Base-by-base conservation (phyloP, 2,888 invertebrate genomes). In the Lasioglossum figueresi region DNA sequence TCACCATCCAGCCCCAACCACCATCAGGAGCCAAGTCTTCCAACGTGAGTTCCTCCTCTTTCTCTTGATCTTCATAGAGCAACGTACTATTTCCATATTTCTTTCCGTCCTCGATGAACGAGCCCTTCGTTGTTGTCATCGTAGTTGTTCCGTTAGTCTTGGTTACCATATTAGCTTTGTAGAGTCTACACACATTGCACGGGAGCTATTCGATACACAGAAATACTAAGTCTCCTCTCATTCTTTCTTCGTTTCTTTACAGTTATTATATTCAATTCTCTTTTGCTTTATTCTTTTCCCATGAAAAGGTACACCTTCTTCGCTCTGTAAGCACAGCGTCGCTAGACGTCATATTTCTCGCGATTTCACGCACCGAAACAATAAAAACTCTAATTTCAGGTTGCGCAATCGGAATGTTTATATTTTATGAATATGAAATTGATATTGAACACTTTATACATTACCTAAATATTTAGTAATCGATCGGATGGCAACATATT, bases 1-100 rank as follows among this genome's bases (percentile, higher is more conserved):
- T 97, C 86, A 98, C 98, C 95, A 98, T 96, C 98, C 98, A 98
- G 80, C 98, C 98, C 98, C 98, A 98, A 79, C 98, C 98, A 77
- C 98, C 98, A 94, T 98, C 98, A 71, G 98, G 98, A 56, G 98
- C 97, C 89, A 97, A 97, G 72, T 93, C 92, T 52, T 93, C 93
- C 16, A 80, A n/a, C 19, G 76, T 88, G 31, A 89, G 85, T 45
- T 91, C 87, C 0, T 78, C 82, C 16, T 75, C 76, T 8, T 66
- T n/a, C 4, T 68, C 75, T 37, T 80, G 56, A 5, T 63, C 48
- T 12, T 80, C 79, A 2, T 73, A 23, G 1, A 68, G 1, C 43
- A 66, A 19, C 4, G 68, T 37, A 16, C 34, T 84, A 8, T 74
- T 83, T 34, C 72, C 80, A 56, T 48, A 56, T n/a, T 83, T 80